Evolutionary conservation across 2,888 invertebrate species (phyloP), one percentile per base, ranked within the genome.

Genomic region (Drosophila tripunctata): DNA sequence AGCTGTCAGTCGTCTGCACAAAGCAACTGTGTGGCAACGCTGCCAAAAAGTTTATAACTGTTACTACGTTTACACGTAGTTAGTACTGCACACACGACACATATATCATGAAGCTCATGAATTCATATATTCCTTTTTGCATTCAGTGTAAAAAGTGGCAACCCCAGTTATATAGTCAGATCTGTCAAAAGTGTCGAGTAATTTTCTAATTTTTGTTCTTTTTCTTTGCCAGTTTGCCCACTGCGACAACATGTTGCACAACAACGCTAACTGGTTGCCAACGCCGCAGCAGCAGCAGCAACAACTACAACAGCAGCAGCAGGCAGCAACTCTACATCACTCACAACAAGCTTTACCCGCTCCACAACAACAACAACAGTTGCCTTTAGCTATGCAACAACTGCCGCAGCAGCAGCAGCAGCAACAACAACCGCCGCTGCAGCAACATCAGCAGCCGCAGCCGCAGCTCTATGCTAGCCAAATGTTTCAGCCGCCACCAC

Each of bases 261-360:
- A 84, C 44, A 84, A 84, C 71, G 72, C 70, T 43, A 77, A 75
- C 70, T 89, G 90, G 89, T 77, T 71, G 63, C 78, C 71, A 52
- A 67, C 76, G 22, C 80, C 67, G n/a, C 80, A 54, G 47, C 87
- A 80, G 48, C 81, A 74, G 33, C 78, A 71, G 54, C 77, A 68
- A 6, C 72, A 52, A 4, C 71, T 47, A 14, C 27, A 27, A 33
- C 63, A 58, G 4, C 52, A 40, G 10, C 54, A 67, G 17, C 48
- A 50, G 22, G 33, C 65, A 33, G 33, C 78, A 71, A 44, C 64
- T 66, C 17, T 78, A 75, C 45, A 45, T 45, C 45, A 45, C 45
- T 7, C 31, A 4, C 45, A 41, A 22, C 40, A 40, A 12, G 21
- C 22, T n/a, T 4, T 38, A n/a, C 38, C 38, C 19, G 17, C n/a